Percentiles rank a stretch among this genome's conserved stretches.
These are phyloP conservation scores for Lagodon rhomboides DNA, from an alignment of 2,797 vertebrate genomes.

Conservation along the genomic window DNA sequence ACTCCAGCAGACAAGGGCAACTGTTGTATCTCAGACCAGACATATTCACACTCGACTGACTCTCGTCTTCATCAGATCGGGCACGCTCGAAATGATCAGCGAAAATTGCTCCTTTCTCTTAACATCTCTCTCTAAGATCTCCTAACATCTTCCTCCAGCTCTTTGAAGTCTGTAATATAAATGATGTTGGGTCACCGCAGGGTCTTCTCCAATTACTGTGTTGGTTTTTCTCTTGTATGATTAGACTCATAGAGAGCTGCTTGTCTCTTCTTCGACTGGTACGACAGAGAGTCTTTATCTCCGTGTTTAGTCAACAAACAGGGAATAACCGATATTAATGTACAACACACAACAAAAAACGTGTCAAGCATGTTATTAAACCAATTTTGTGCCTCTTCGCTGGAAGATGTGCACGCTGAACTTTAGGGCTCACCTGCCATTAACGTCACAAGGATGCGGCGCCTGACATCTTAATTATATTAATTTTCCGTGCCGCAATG, in stretches of 20 bases:
- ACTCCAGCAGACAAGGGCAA: conserved; percentile 80
- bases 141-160: conserved; percentile 77
- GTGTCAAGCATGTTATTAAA: conserved; percentile 48
- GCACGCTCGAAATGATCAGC: conserved; percentile 79
- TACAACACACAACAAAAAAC: conserved; percentile 32
- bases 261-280: conserved; percentile 55
- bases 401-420: neutral
- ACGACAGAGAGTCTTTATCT: conserved; percentile 61
- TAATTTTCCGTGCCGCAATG: neutral
- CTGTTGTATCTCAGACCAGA: conserved; percentile 82
- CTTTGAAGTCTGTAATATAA: conserved; percentile 87
- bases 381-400: conserved; percentile 3
- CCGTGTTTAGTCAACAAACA: conserved; percentile 65
- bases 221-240: conserved; percentile 73
- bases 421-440: conserved; percentile 14
- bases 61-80: conserved; percentile 82
- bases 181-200: conserved; percentile 72
- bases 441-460: neutral
- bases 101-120: conserved; percentile 77
- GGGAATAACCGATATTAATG: conserved; percentile 33
- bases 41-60: conserved; percentile 81
- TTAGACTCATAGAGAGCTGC: conserved; percentile 68
- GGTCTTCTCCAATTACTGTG: conserved; percentile 82
- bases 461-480: conserved; percentile 14
- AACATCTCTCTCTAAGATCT: conserved; percentile 80